Conservation (phyloP, 2,888 invertebrate genomes). For the Cyrtodaria siliqua region DNA sequence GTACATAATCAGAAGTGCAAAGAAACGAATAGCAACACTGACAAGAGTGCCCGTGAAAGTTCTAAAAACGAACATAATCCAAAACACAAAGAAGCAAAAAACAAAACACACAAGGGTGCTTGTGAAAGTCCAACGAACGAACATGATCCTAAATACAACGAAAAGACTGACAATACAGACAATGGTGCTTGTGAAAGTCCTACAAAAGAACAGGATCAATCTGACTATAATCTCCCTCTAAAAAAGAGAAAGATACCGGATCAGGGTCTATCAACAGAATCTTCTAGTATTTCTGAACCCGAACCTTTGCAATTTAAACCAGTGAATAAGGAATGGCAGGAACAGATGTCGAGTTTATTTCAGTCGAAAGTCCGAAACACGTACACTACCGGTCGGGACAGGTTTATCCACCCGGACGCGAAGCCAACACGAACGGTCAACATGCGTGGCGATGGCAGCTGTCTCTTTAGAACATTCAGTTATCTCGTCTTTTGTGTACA, state of each 20-base stretch:
- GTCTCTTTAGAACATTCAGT: slow-evolving; percentile 22
- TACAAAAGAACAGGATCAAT: slow-evolving; percentile 7
- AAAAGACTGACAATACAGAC: not conserved
- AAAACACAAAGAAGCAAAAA: no score
- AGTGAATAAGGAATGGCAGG: slow-evolving; percentile 12
- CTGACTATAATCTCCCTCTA: slow-evolving; percentile 13
- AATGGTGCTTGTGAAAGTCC: slow-evolving; percentile 10
- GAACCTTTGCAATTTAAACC: slow-evolving; percentile 11
- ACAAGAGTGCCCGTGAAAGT: slow-evolving; percentile 1
- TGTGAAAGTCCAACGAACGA: not conserved
- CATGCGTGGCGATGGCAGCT: slow-evolving; percentile 11
- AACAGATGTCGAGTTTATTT: slow-evolving; percentile 15
- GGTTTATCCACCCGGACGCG: not conserved
- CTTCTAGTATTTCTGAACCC: not conserved
- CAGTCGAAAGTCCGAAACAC: slow-evolving; percentile 10
- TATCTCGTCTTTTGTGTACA: not conserved
- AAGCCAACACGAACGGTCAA: not conserved
- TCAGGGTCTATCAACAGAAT: slow-evolving; percentile 5
- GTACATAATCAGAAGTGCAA: no score
- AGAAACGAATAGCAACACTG: slow-evolving; percentile 6
- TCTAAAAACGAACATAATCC: no score
- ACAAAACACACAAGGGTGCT: not conserved
- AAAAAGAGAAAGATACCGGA: slow-evolving; percentile 8
- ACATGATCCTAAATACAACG: not conserved
- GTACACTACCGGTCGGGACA: slow-evolving; percentile 4